Evolutionary conservation across 2,888 invertebrate species (phyloP).

Genomic region (Eilema caniola): DNA sequence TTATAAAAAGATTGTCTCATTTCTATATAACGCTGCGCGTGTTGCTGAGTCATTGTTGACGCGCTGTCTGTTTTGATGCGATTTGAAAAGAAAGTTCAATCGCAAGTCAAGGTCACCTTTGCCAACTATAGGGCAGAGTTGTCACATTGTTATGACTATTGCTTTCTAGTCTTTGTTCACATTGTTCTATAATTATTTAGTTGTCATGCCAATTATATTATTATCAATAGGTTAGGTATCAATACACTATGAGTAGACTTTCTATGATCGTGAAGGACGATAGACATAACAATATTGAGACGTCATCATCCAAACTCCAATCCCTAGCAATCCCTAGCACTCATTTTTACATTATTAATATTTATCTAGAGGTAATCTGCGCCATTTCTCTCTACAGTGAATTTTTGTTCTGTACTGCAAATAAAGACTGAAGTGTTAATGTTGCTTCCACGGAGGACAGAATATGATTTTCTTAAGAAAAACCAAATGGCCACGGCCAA

Average conservation of each 20-base stretch:
- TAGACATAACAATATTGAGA: no score
- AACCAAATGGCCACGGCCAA: no score
- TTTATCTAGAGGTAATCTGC: no score
- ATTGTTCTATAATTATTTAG: neutral
- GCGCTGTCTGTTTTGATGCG: constrained; percentile 28
- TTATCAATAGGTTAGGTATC: neutral
- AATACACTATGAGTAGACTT: neutral
- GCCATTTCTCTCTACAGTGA: no score
- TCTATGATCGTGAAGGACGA: neutral
- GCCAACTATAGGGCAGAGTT: constrained; percentile 44
- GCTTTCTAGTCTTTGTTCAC: constrained; percentile 31
- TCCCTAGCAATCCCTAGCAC: no score
- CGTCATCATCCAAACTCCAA: no score
- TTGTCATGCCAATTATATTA: neutral
- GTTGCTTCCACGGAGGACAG: no score
- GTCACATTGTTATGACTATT: constrained; percentile 35
- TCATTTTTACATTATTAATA: no score
- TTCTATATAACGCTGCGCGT: constrained; percentile 15
- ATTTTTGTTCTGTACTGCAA: no score
- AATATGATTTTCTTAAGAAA: no score
- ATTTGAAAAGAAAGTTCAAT: constrained; percentile 52
- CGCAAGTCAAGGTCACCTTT: constrained; percentile 48
- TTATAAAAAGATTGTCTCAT: constrained; percentile 2
- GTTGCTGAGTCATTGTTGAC: constrained; percentile 30
- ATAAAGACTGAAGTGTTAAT: no score